Conservation (phyloP, 2,113 vertebrate species). For the Hyla sarda region DNA sequence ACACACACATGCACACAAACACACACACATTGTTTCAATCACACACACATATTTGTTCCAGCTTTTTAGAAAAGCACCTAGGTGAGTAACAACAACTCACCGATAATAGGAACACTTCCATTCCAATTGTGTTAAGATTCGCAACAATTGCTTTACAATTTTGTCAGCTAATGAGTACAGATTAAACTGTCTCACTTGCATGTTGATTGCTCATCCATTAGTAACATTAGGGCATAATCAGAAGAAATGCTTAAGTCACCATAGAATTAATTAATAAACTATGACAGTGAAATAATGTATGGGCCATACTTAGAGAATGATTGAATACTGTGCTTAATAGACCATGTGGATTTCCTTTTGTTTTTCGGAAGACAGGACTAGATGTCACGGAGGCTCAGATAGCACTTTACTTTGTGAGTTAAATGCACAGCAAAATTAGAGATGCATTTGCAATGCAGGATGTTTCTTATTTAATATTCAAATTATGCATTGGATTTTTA, state of each 20-base stretch:
- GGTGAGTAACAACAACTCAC: slow-evolving; percentile 29
- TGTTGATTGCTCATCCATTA: slow-evolving; percentile 54
- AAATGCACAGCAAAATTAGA: slow-evolving; percentile 42
- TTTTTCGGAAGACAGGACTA: slow-evolving; percentile 46
- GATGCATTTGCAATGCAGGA: slow-evolving; percentile 31
- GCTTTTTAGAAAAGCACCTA: neutral
- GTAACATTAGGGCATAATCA: slow-evolving; percentile 54
- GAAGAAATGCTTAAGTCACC: slow-evolving; percentile 37
- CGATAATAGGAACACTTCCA: slow-evolving; percentile 15
- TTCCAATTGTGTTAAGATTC: slow-evolving; percentile 38
- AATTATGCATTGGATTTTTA: slow-evolving; percentile 42
- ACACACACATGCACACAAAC: neutral
- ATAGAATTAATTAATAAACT: slow-evolving; percentile 46
- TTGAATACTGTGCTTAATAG: slow-evolving; percentile 48
- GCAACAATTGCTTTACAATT: slow-evolving; percentile 47
- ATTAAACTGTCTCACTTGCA: slow-evolving; percentile 54
- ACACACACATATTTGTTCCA: neutral
- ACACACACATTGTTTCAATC: neutral
- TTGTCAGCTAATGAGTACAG: slow-evolving; percentile 50
- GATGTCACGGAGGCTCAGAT: slow-evolving; percentile 32
- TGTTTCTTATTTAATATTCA: slow-evolving; percentile 42
- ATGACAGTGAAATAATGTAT: slow-evolving; percentile 40
- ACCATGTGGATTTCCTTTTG: slow-evolving; percentile 47
- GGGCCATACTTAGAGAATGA: slow-evolving; percentile 23
- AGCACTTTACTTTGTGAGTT: slow-evolving; percentile 49